These are phyloP conservation scores for Irena cyanogastra DNA, from an alignment of 2,113 vertebrate genomes.

Conservation along the genomic window DNA sequence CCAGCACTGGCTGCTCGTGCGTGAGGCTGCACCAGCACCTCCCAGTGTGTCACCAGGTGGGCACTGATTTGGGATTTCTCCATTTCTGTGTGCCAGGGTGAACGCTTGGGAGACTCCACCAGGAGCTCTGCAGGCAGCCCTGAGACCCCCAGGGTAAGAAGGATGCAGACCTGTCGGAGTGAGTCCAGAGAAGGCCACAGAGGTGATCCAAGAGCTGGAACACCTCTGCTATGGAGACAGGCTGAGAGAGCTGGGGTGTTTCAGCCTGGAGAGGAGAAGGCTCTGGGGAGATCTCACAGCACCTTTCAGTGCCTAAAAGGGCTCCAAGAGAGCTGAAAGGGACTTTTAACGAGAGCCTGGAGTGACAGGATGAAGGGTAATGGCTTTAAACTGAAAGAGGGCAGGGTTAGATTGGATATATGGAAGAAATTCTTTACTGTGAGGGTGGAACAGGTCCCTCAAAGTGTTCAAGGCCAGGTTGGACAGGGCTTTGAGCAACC, in stretches of 20 bases:
- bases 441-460: background rate
- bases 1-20: fast-evolving
- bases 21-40: background rate
- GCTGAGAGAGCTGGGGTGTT: background rate
- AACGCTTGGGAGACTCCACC: background rate
- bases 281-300: no score
- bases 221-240: background rate
- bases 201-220: background rate
- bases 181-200: background rate
- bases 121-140: background rate
- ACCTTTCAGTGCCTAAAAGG: background rate
- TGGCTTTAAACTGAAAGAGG: background rate
- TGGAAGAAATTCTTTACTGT: background rate
- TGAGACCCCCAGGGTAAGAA: background rate
- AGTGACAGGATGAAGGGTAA: background rate
- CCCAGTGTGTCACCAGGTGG: background rate
- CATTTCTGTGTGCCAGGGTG: background rate
- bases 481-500: background rate
- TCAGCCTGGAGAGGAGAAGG: background rate
- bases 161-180: fast-evolving
- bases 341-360: background rate
- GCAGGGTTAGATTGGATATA: background rate
- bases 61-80: background rate
- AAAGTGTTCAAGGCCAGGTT: background rate
- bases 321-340: background rate